Evolutionary conservation across 2,797 vertebrate species (phyloP), one percentile per base, ranked within the genome.

Genomic region (Phrynocephalus vlangalii): DNA sequence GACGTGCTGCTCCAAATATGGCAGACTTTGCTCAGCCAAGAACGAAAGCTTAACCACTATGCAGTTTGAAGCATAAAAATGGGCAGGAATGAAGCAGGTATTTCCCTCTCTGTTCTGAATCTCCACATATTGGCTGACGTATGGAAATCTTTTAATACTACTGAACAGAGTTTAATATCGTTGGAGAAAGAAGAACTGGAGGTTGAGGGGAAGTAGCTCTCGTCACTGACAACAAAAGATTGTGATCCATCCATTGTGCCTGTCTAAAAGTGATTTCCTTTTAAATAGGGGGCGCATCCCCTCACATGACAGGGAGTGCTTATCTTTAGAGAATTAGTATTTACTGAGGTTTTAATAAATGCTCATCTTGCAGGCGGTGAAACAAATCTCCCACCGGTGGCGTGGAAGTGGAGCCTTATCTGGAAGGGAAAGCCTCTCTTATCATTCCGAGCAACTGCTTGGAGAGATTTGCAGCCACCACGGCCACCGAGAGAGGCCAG

Each of bases 311-410:
- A 92, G 72, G 85, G 89, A 88, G 88, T 87, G 76, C 83, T 89
- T 90, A 88, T 89, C 66, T 26, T 92, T 85, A 85, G 75, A 24
- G 86, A 94, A 86, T 94, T 91, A 86, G 87, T 92, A 87, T 93
- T 94, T 95, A 91, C 90, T 91, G 86, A 93, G 83, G 85, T 90
- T 92, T 93, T 93, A 92, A 95, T 94, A 93, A 93, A 87, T 10
- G 20, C 93, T 93, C 90, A 60, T 86, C 84, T 89, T 81, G 84
- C 52, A 83, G 86, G 38, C 86, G 90, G 83, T 20, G 56, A 22
- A 79, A 85, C 50, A 71, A 79, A 79, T 82, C 84, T 93, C 93
- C 85, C 82, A 56, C 18, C 86, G 76, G 76, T 67, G 76, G 88
- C 89, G 81, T 92, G 94, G 91, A 93, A 89, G 63, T 72, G 82